Conservation (phyloP, 2,797 vertebrate species). For the Artibeus lituratus region DNA sequence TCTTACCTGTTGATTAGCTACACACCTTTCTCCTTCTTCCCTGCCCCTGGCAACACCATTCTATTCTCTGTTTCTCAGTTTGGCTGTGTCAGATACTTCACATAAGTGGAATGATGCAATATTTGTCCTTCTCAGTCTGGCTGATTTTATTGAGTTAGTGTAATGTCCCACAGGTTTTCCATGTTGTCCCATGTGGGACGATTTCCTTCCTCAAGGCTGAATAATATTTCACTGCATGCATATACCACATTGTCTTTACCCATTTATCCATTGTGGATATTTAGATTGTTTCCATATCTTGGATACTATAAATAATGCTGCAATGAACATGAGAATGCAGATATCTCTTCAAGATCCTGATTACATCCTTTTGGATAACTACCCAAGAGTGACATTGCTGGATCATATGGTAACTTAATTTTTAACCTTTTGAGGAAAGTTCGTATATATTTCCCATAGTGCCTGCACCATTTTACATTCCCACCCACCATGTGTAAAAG, state of each 20-base stretch:
- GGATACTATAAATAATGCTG: neutral
- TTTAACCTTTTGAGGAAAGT: neutral
- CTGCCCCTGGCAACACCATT: neutral
- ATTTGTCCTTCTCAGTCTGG: neutral
- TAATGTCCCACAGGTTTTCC: neutral
- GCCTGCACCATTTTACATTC: neutral
- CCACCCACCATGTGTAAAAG: neutral
- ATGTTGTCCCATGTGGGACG: neutral
- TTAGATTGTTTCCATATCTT: neutral
- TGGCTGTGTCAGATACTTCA: neutral
- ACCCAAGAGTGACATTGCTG: neutral
- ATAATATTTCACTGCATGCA: neutral
- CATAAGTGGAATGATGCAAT: neutral
- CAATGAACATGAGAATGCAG: neutral
- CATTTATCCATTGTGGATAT: neutral
- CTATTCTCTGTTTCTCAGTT: neutral
- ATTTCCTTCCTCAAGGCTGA: neutral
- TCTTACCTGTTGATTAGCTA: neutral
- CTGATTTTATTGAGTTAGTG: neutral
- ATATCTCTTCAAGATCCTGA: neutral
- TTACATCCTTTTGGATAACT: neutral
- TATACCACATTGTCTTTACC: neutral
- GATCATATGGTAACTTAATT: neutral
- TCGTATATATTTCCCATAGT: neutral
- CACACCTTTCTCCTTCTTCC: neutral